Base-by-base conservation (phyloP, 2,888 invertebrate genomes). In the Parelbella ahira region DNA sequence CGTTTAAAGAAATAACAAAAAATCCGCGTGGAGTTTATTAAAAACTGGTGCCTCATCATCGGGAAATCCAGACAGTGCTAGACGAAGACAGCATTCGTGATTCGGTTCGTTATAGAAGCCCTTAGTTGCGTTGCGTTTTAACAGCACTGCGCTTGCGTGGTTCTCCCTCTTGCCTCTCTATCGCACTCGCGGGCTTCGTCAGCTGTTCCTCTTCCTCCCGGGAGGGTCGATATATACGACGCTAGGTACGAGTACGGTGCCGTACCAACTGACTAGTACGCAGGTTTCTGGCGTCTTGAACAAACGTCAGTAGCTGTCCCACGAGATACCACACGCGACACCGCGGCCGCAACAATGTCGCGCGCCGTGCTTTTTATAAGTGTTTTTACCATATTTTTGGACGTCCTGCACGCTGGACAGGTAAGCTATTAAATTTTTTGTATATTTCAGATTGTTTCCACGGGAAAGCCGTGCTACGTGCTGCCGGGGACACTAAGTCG, bases 341-440 rank as follows among this genome's bases (percentile, higher is more conserved):
- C 54, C 78, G 84, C 83, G 84, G 76, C 77, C 82, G 86, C 87
- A 72, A 89, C 76, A 75, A 90, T 90, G 90, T 81, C 89, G 90
- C 90, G 88, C 75, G 88, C 87, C 82, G 87, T 89, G 80, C 83
- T 89, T 77, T 83, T 89, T 82, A 77, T 89, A 73, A 86, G 89
- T 89, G 89, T 88, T 75, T 87, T 89, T 79, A 82, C 86, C 76
- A 82, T 89, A 79, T 78, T 88, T 76, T 82, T 87, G 83, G 89
- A 89, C 78, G 88, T 86, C 75, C 84, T 89, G 61, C 82, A 82
- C 56, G 84, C 87, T 57, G 87, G 86, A 66, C 88, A 88, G 89
- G 90, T 90, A 78, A 88, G 80, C 66, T 56, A n/a, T 53, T 50
- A 29, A 9, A 20, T 46, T 49, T 49, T 33, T 52, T 51, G 45